Conservation (phyloP, 2,113 vertebrate species). For the Coreoperca whiteheadi region DNA sequence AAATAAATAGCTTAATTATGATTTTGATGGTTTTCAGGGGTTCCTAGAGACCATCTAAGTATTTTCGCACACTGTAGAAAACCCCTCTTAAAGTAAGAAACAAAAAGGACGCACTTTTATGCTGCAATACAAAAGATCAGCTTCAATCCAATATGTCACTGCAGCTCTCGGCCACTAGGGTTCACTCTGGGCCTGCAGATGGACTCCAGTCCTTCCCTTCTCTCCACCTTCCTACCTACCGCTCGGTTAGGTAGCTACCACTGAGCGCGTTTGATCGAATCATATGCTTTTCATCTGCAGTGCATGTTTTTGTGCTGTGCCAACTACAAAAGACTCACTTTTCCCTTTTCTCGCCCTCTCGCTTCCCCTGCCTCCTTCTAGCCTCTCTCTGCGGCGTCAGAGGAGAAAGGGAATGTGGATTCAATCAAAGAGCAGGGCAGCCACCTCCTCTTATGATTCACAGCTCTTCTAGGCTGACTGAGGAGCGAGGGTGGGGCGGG, state of each 20-base stretch:
- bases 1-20: too few species aligned
- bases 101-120: neutral
- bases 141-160: constrained; percentile 21
- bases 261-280: constrained; percentile 84
- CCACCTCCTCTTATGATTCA: constrained; percentile 68
- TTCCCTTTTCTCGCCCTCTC: constrained; percentile 64
- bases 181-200: constrained; percentile 68
- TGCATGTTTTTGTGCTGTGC: constrained; percentile 81
- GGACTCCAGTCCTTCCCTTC: constrained; percentile 35
- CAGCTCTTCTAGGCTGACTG: constrained; percentile 66
- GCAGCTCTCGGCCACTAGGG: constrained; percentile 75
- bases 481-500: constrained; percentile 54
- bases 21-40: too few species aligned
- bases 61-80: neutral
- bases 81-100: neutral
- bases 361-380: constrained; percentile 44
- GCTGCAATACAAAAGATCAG: constrained; percentile 13
- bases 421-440: constrained; percentile 77
- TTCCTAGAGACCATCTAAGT: neutral
- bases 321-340: constrained; percentile 80
- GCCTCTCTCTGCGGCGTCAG: constrained; percentile 41
- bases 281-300: constrained; percentile 86
- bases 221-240: constrained; percentile 53
- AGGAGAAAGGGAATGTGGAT: constrained; percentile 70
- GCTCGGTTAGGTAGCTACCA: constrained; percentile 80